Evolutionary conservation across 2,888 invertebrate genomes (phyloP), one percentile per base, ranked within the genome.

Genomic region (Limulus polyphemus): DNA sequence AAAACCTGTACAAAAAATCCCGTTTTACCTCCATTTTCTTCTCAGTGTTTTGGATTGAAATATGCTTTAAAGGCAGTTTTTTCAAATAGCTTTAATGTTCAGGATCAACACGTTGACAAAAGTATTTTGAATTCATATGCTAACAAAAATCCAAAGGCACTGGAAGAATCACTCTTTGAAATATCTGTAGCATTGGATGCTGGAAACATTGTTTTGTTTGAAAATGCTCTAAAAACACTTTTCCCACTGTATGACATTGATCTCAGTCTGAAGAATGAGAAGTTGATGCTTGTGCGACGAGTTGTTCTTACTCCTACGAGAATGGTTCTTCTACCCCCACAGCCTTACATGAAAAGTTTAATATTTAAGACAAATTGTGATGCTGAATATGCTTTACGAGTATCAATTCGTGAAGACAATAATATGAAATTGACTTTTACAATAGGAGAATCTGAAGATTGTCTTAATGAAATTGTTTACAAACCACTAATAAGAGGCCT

Each of bases 231-330:
- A 12, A 16, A 62, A 12, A 54, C 49, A 11, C 57, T 60, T 9
- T 68, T 66, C 56, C 46, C 16, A 16, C 61, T 60, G 16, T 66
- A 60, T 47, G 49, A 58, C 9, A 17, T 64, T 1, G 32, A 32
- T 32, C 7, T 32, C 32, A 32, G 32, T 32, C 32, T 32, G 32
- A 32, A 32, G 32, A 63, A 62, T 11, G 59, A 59, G 11, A 58
- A 61, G 4, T 61, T 67, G 62, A 57, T 60, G 14, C 62, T 64
- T 57, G 57, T 65, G 11, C 62, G 69, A 11, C 64, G 69, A 11
- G 60, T 63, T 49, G 56, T 69, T 48, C 51, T 70, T n/a, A 69
- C 68, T 2, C 70, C 70, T 4, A 65, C 67, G 11, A 58, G 63
- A 55, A 47, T 62, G 9, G 56, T 67, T 10, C 62, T 63, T 47